phyloP scores from a whole-genome alignment of 2,797 vertebrate genomes.

The Onychomys arenicola region DNA sequence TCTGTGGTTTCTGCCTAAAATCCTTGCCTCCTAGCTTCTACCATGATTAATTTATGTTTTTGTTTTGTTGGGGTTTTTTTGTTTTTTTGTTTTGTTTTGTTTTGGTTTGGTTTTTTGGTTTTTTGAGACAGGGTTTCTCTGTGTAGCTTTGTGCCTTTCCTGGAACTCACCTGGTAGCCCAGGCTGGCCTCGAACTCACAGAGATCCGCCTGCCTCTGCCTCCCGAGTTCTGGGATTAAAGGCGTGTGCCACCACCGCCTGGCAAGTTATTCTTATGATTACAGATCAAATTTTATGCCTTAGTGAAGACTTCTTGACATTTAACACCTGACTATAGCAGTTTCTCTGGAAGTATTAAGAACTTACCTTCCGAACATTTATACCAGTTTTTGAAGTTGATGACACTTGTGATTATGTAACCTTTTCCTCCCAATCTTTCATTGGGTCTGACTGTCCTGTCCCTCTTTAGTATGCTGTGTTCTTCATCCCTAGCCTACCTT shows the following conservation, averaged over 20 bases:
- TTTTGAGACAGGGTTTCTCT: no score
- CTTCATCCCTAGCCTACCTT: background rate
- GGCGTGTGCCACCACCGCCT: no score
- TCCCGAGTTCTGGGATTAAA: no score
- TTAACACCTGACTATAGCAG: background rate
- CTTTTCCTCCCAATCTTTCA: background rate
- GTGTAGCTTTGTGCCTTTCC: no score
- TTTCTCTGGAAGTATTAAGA: background rate
- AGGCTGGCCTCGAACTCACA: no score
- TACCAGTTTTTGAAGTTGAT: conserved; percentile 20
- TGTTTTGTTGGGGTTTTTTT: no score
- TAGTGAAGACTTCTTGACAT: background rate
- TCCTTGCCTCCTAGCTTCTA: background rate
- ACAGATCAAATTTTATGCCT: background rate
- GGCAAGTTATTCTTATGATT: conserved; percentile 27
- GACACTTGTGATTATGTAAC: background rate
- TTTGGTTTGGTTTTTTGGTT: no score
- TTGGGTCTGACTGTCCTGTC: background rate
- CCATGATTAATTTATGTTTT: background rate
- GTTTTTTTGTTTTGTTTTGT: no score
- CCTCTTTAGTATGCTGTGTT: background rate
- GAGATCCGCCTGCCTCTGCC: no score
- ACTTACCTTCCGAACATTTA: conserved; percentile 21
- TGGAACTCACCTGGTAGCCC: no score
- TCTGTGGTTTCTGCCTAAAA: background rate